Evolutionary conservation across 2,113 vertebrate genomes (phyloP).

Genomic region (Morone chrysops): DNA sequence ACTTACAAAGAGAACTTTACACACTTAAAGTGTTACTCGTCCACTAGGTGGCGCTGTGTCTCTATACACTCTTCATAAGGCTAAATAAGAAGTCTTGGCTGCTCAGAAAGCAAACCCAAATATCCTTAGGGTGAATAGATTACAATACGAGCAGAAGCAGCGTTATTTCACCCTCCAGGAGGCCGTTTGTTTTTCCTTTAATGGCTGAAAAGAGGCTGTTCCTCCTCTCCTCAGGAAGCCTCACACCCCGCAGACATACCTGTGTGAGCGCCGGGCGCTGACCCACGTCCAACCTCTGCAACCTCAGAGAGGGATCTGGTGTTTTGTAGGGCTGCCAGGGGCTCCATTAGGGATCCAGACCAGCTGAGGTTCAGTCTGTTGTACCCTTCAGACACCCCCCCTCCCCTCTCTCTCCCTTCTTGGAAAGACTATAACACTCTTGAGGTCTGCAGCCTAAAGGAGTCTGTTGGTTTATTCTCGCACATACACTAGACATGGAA

Average conservation of each 20-base stretch:
- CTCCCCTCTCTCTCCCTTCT: neutral
- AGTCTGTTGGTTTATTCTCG: slow-evolving; percentile 63
- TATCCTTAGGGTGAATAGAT: slow-evolving; percentile 72
- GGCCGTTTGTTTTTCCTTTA: slow-evolving; percentile 75
- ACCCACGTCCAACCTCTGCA: slow-evolving; percentile 71
- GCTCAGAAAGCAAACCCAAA: slow-evolving; percentile 73
- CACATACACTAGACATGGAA: slow-evolving; percentile 49
- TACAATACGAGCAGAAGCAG: slow-evolving; percentile 59
- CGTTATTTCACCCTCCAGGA: slow-evolving; percentile 46
- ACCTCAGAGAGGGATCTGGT: slow-evolving; percentile 64
- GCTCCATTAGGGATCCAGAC: slow-evolving; percentile 64
- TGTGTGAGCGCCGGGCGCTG: slow-evolving; percentile 63
- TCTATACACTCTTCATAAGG: slow-evolving; percentile 28
- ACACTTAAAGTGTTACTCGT: neutral
- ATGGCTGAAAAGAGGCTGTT: slow-evolving; percentile 72
- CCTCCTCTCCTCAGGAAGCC: slow-evolving; percentile 57
- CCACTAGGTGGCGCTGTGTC: slow-evolving; percentile 80
- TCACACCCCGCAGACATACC: slow-evolving; percentile 59
- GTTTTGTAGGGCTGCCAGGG: slow-evolving; percentile 70
- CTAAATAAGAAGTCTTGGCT: slow-evolving; percentile 46
- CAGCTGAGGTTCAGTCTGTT: slow-evolving; percentile 76
- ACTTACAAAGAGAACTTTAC: slow-evolving; percentile 3
- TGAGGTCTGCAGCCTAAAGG: slow-evolving; percentile 78
- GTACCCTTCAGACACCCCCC: slow-evolving; percentile 42
- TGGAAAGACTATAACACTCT: slow-evolving; percentile 58